A percentile compares a stretch with the other conserved stretches of the same genome.
phyloP scores from a whole-genome alignment of 1,140 invertebrate genomes.

The Pseudobourletiella spinata region DNA sequence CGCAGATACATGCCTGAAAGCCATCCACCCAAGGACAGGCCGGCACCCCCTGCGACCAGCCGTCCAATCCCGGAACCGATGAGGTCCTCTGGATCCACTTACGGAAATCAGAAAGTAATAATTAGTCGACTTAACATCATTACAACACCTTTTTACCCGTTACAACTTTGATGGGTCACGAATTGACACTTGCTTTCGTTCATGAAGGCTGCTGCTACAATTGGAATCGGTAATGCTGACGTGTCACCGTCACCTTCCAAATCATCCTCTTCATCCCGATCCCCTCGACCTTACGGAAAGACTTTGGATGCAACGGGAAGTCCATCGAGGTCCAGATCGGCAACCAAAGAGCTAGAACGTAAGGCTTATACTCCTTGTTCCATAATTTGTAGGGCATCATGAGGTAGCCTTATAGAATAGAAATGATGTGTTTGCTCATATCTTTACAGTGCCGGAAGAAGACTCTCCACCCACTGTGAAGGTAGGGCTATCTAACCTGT shows the following conservation, averaged over 20 bases:
- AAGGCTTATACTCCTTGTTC: slow-evolving; percentile 36
- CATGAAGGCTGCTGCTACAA: slow-evolving; percentile 25
- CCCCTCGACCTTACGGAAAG: slow-evolving; percentile 58
- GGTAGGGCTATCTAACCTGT: slow-evolving; percentile 50
- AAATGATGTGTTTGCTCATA: not conserved
- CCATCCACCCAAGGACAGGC: slow-evolving; percentile 22
- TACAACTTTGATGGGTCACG: no score
- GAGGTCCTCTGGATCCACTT: slow-evolving; percentile 14
- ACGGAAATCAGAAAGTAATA: slow-evolving; percentile 28
- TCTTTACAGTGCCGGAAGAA: slow-evolving; percentile 61
- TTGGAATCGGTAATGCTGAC: slow-evolving; percentile 19
- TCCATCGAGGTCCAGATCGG: slow-evolving; percentile 69
- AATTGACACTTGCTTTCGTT: no score
- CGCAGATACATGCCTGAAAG: slow-evolving; percentile 56
- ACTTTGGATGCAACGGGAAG: slow-evolving; percentile 61
- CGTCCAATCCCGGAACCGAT: slow-evolving; percentile 2
- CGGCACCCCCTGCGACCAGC: slow-evolving; percentile 17
- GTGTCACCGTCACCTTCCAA: not conserved
- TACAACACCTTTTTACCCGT: no score
- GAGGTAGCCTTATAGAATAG: not conserved
- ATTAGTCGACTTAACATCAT: no score
- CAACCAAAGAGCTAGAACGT: slow-evolving; percentile 83
- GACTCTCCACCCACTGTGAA: slow-evolving; percentile 69
- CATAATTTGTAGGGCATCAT: not conserved
- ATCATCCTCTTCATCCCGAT: slow-evolving; percentile 1